Evolutionary conservation across 2,113 vertebrate genomes (phyloP).

Genomic region (Cichladusa arquata): DNA sequence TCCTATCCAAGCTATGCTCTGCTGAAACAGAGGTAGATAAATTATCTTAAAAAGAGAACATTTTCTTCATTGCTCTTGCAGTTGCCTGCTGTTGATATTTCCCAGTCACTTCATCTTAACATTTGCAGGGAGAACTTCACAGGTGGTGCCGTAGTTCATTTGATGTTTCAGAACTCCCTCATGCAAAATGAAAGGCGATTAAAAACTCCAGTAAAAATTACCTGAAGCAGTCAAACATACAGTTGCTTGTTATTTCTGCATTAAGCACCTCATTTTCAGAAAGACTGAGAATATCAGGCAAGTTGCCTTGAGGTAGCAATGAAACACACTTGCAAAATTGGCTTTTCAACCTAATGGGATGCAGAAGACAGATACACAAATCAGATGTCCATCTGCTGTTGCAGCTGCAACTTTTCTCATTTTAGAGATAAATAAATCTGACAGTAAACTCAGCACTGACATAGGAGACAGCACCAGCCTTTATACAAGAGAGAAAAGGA

Average conservation of each 20-base stretch:
- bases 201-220: conserved; percentile 25
- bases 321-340: conserved; percentile 4
- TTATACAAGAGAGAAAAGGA: not conserved
- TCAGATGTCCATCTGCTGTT: conserved; percentile 47
- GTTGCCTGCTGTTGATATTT: not conserved
- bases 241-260: conserved; percentile 23
- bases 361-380: conserved; percentile 3
- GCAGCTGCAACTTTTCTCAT: conserved; percentile 37
- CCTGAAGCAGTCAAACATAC: conserved; percentile 1
- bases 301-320: conserved; percentile 20
- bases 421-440: not conserved
- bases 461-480: not conserved
- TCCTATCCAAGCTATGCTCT: not conserved
- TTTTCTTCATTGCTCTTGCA: not conserved
- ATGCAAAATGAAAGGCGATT: conserved; percentile 42
- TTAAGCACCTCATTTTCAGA: not conserved
- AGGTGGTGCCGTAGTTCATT: conserved; percentile 24
- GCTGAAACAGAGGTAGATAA: not conserved
- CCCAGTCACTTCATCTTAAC: conserved; percentile 8
- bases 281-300: not conserved
- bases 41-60: not conserved
- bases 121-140: not conserved
- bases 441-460: not conserved
- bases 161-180: conserved; percentile 16
- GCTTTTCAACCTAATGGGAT: conserved; percentile 31